Percentiles rank a stretch among this genome's conserved stretches.
Conservation (phyloP, 2,113 vertebrate species). For the Cariama cristata region DNA sequence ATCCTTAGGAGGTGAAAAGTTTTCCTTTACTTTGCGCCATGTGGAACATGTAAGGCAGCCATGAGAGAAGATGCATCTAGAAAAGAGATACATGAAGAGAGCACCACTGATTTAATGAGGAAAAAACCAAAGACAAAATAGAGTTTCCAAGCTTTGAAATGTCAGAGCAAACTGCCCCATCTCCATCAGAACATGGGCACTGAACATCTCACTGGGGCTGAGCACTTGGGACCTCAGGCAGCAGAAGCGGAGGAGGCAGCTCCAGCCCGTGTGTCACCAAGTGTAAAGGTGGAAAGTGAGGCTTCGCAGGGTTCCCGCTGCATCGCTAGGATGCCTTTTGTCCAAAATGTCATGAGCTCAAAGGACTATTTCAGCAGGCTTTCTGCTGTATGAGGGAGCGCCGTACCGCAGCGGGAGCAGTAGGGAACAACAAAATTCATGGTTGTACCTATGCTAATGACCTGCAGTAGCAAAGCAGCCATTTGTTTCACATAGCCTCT, state of each 20-base stretch:
- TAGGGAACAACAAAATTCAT: neutral
- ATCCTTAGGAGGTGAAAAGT: neutral
- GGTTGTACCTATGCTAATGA: conserved; percentile 41
- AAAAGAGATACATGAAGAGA: neutral
- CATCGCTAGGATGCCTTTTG: neutral
- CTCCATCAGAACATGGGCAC: neutral
- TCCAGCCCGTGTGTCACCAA: neutral
- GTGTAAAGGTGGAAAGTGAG: neutral
- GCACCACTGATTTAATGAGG: neutral
- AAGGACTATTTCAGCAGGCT: neutral
- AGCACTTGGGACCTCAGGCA: neutral
- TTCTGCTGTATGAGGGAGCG: neutral
- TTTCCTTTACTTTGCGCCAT: neutral
- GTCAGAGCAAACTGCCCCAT: neutral
- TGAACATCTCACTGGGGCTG: neutral
- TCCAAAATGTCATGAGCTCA: neutral
- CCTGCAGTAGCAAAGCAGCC: conserved; percentile 3
- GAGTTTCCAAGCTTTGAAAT: neutral
- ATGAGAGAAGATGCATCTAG: neutral
- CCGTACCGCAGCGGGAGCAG: fast-evolving
- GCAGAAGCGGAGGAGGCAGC: neutral
- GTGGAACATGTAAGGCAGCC: neutral
- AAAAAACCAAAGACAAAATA: neutral
- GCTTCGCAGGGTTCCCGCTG: neutral
- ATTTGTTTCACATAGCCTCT: neutral